Evolutionary conservation across 2,113 vertebrate species (phyloP).

Genomic region (Engystomops pustulosus): DNA sequence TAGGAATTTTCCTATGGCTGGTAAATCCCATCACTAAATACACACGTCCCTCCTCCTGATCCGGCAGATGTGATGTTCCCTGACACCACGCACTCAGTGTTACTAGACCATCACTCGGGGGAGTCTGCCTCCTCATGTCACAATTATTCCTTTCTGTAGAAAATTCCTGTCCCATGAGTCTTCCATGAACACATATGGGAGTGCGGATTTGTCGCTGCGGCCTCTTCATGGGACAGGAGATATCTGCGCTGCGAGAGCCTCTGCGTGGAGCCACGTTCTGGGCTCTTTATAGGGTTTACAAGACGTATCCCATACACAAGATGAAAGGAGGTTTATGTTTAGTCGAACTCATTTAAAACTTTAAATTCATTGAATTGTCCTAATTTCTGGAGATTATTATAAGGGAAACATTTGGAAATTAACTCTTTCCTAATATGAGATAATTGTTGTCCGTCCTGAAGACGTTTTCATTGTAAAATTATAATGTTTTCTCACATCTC

Average conservation of each 20-base stretch:
- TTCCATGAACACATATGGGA: not conserved
- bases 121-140: constrained; percentile 13
- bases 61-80: too few species aligned
- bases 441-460: too few species aligned
- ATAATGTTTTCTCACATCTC: too few species aligned
- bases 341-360: too few species aligned
- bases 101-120: constrained; percentile 27
- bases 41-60: too few species aligned
- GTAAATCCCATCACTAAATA: too few species aligned
- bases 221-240: not conserved
- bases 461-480: too few species aligned
- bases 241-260: not conserved
- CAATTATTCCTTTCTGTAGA: constrained; percentile 17
- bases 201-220: not conserved
- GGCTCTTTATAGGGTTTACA: not conserved
- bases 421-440: too few species aligned
- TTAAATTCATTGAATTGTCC: too few species aligned
- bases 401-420: too few species aligned
- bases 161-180: not conserved
- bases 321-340: not conserved
- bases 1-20: too few species aligned
- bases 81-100: not conserved
- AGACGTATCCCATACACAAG: not conserved
- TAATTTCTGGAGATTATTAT: too few species aligned
- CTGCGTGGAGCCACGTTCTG: not conserved